Conservation (phyloP, 1,140 invertebrate genomes). For the Chrysoperla carnea region DNA sequence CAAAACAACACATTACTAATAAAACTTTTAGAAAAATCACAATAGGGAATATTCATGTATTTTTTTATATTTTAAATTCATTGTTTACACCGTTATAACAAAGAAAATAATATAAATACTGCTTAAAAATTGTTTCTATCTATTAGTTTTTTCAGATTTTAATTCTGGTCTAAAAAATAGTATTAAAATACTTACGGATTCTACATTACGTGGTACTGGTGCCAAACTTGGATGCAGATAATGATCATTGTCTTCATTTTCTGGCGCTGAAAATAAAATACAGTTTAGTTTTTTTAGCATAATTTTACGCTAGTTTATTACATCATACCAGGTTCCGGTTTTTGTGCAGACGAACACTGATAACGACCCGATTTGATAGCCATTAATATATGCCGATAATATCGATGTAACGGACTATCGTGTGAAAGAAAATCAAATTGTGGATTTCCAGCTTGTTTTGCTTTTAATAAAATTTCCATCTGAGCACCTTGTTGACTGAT, state of each 20-base stretch:
- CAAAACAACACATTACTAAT: too few relatives aligned
- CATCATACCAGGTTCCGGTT: too few relatives aligned
- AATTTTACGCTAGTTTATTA: neutral
- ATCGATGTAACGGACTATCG: slow-evolving; percentile 67
- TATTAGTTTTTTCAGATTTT: neutral
- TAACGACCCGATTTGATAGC: slow-evolving; percentile 73
- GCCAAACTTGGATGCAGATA: slow-evolving; percentile 70
- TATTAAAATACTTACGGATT: slow-evolving; percentile 31
- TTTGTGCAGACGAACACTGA: neutral
- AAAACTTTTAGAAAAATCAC: too few relatives aligned
- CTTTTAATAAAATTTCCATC: slow-evolving; percentile 97
- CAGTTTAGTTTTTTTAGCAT: neutral
- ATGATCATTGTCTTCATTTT: slow-evolving; percentile 38
- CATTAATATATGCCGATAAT: slow-evolving; percentile 71
- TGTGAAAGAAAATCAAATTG: slow-evolving; percentile 89
- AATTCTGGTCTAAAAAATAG: too few relatives aligned
- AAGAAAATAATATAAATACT: neutral
- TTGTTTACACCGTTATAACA: too few relatives aligned
- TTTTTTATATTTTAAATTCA: too few relatives aligned
- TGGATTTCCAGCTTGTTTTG: slow-evolving; percentile 85
- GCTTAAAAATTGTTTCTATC: neutral
- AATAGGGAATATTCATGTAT: too few relatives aligned
- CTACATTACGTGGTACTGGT: slow-evolving; percentile 26
- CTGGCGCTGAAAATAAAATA: slow-evolving; percentile 13
- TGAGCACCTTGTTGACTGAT: slow-evolving; percentile 84